phyloP scores from a whole-genome alignment of 23 tunicate species.

The Halocynthia roretzi region DNA sequence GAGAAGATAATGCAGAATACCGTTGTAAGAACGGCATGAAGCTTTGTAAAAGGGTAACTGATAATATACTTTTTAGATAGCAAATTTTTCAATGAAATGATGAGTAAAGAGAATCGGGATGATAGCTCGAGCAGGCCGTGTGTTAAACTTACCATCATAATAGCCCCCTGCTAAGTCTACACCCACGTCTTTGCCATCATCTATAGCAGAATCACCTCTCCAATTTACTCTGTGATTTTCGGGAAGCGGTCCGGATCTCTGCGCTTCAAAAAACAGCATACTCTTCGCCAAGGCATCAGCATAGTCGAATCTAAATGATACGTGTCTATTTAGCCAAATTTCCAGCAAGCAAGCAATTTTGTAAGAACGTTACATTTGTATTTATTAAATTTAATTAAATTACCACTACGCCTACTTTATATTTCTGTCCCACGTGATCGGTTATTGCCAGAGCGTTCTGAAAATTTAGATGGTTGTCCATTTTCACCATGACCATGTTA shows the following conservation, averaged over 20 bases:
- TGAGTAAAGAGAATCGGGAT: neutral
- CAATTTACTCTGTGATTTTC: conserved; percentile 70
- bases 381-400: no score
- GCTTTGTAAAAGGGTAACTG: no score
- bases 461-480: no score
- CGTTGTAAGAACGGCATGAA: neutral
- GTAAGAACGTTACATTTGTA: no score
- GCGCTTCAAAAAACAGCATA: conserved; percentile 88
- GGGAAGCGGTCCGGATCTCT: conserved; percentile 72
- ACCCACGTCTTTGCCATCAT: conserved; percentile 66
- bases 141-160: conserved; percentile 58
- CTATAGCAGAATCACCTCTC: conserved; percentile 71
- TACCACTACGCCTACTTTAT: neutral
- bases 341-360: no score
- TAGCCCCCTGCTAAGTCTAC: conserved; percentile 85
- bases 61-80: no score
- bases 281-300: conserved; percentile 84
- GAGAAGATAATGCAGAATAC: neutral
- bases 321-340: no score
- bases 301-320: conserved; percentile 41
- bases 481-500: no score
- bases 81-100: no score
- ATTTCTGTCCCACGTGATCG: neutral
- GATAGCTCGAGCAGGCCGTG: neutral
- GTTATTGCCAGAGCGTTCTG: neutral